Evolutionary conservation across 2,797 vertebrate species (phyloP), one percentile per base, ranked within the genome.

Genomic region (Takifugu rubripes): DNA sequence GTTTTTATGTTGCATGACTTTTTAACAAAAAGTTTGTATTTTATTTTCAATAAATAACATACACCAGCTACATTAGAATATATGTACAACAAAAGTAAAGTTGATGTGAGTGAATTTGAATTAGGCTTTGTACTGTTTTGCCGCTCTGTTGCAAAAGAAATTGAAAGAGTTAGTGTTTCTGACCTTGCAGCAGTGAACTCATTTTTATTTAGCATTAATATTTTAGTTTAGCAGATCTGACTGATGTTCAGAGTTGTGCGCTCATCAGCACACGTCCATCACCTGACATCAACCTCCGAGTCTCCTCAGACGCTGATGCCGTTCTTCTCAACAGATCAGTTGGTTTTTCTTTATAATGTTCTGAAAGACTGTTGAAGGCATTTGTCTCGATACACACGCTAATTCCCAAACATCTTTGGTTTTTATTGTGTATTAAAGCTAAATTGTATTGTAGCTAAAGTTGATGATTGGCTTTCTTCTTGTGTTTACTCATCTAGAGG

Each of bases 351-450:
- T 7, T 7, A 46, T 33, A 56, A 42, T 49, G 25, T 66, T 57
- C 49, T 40, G 11, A 14, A 40, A 40, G 36, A 40, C 2, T 33
- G 31, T 40, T 40, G 3, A 40, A 40, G n/a, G 33, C 54, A 15
- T 72, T 59, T 55, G 16, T 47, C 49, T 70, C 36, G 24, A 64
- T 72, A 65, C 48, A 48, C 49, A 6, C 56, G 17, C 24, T 57
- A 60, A 61, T 63, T 62, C 61, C 63, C 67, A 72, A 72, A 54
- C 49, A 5, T 14, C 2, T 71, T 70, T 77, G 51, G 61, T 69
- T 77, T 69, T 29, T 44, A 5, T 59, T 15, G 15, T 65, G 51
- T 60, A 82, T 62, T 82, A 85, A 87, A 52, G 83, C n/a, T n/a
- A n/a, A n/a, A n/a, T n/a, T n/a, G n/a, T n/a, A n/a, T 17, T 68